Evolutionary conservation across 2,888 invertebrate genomes (phyloP), one percentile per base, ranked within the genome.

Genomic region (Lacanobia oleracea): DNA sequence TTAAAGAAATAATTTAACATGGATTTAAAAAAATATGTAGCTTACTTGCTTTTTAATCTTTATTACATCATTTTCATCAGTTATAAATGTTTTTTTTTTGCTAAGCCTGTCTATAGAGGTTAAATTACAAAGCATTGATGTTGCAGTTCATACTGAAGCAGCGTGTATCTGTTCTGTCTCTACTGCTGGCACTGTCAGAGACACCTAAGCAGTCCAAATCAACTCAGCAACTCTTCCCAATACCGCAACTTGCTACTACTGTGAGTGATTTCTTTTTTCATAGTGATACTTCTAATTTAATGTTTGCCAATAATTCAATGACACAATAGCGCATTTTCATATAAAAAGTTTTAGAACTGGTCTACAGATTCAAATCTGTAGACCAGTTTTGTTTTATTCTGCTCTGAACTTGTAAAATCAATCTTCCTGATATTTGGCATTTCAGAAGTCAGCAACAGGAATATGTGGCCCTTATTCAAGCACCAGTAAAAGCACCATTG

Each of bases 101-200:
- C 7, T 23, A 0, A 53, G 5, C 45, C 5, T 12, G 14, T 43
- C 18, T 50, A n/a, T 45, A 40, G 2, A 16, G 23, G 27, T 23
- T 10, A 27, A 12, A 61, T 65, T 57, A 8, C 7, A 50, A 53
- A 60, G 10, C 1, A 18, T 45, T 68, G n/a, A 27, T 67, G 61
- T 93, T 93, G 86, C 93, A 97, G 97, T 96, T 96, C 80, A 94
- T 97, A 61, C 90, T 97, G 71, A 96, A 97, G 83, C 97, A 97
- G 88, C 94, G 97, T 81, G 96, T 96, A 70, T 96, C 97, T 45
- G 92, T 97, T 18, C 85, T 97, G 79, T 93, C 96, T 56, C 92
- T 97, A 75, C 90, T 97, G 59, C 88, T 94, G 73, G 92, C 94
- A 14, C 86, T 96, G 33, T 93, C 96, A 6, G 94, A 95, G 63